Evolutionary conservation across 2,888 invertebrate species (phyloP), one percentile per base, ranked within the genome.

Genomic region (Monoplex corrugatus): DNA sequence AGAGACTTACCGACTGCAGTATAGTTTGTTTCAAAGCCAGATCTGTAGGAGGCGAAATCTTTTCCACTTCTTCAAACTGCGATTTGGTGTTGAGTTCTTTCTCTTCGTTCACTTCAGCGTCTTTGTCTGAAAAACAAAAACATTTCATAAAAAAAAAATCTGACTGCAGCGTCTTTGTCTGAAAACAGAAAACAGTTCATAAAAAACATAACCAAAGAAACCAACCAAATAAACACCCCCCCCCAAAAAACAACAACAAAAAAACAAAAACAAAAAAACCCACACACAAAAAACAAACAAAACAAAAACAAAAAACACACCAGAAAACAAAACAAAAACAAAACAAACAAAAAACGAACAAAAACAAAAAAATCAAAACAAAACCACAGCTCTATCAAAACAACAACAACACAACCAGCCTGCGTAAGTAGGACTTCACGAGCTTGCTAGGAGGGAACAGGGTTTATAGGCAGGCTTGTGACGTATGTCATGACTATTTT

Each of bases 11-110:
- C 75, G 91, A 90, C 72, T 94, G 90, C 6, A 94, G 89, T n/a
- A 93, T 91, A 83, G 94, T 93, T 84, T 94, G 94, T 87, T 92
- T 91, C 45, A 94, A 89, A 19, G 93, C 93, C 45, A 94, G 92
- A 57, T 94, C 94, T 40, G 93, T 91, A 2, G 93, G 93, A 13
- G 93, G 92, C 40, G 92, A 91, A n/a, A 91, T 92, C 75, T 91
- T 91, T n/a, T 90, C 91, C 84, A 45, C 57, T 45, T 89, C 90
- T 45, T 63, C 89, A 44, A 68, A 75, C 57, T 86, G 87, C 8
- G 82, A 40, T 40, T 88, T 89, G 63, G 87, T 90, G 89, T 89
- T 90, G 23, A 87, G 86, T 45, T 92, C 91, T 84, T 92, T 93
- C 80, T 92, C 91, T 38, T 93, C 93, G 68, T 87, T 90, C 19